Conservation (phyloP, 1,140 invertebrate genomes). For the Zophobas atratus region DNA sequence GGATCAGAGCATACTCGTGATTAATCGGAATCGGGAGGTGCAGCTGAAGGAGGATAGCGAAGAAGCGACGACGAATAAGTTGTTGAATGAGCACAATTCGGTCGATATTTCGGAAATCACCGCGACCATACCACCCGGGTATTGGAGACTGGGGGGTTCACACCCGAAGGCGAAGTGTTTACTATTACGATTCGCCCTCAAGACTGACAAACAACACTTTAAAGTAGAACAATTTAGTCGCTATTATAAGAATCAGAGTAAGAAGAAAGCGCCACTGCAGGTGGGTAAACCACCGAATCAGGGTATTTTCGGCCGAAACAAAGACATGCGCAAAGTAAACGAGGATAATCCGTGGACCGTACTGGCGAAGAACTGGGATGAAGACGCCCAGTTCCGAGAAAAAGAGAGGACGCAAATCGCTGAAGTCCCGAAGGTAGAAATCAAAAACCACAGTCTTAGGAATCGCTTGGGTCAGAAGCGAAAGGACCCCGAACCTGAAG, state of each 20-base stretch:
- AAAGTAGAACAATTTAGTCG: conserved; percentile 76
- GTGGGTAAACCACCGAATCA: conserved; percentile 70
- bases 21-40: conserved; percentile 61
- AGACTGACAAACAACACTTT: conserved; percentile 75
- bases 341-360: conserved; percentile 82
- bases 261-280: conserved; percentile 73
- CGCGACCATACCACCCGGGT: conserved; percentile 77
- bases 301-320: conserved; percentile 69
- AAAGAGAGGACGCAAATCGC: conserved; percentile 48
- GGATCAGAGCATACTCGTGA: conserved; percentile 64
- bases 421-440: conserved; percentile 48
- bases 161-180: conserved; percentile 77
- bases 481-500: conserved; percentile 68
- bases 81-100: conserved; percentile 25
- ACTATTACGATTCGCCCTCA: conserved; percentile 82
- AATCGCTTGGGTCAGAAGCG: conserved; percentile 67
- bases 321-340: conserved; percentile 65
- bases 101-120: conserved; percentile 68
- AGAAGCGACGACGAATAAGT: conserved; percentile 54
- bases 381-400: conserved; percentile 70
- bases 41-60: conserved; percentile 62
- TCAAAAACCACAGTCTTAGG: conserved; percentile 66
- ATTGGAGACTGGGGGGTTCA: conserved; percentile 81
- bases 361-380: conserved; percentile 79
- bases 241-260: conserved; percentile 78